Evolutionary conservation across 2,888 invertebrate genomes (phyloP), one percentile per base, ranked within the genome.

Genomic region (Trachelus iudaicus): DNA sequence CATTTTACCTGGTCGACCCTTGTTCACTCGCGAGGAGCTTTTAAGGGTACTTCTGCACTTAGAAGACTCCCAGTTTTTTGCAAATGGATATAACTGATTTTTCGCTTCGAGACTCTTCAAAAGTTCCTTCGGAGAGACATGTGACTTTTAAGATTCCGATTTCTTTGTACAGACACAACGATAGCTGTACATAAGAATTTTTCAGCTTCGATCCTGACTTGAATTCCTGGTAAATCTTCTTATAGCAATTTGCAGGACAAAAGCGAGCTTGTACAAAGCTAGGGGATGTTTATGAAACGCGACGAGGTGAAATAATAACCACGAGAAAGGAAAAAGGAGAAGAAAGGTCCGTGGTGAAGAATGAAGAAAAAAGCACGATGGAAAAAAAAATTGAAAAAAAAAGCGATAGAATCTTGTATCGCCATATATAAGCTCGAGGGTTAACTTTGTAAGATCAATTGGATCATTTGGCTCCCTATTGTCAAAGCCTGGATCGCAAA

Each of bases 181-280:
- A 56, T 23, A 23, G 23, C 56, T 23, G 56, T 56, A 56, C 23
- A 6, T 9, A 56, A 23, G 56, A 56, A 56, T 56, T 23, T 23
- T 23, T 9, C 2, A 56, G 23, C 56, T 23, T 56, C 56, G 56
- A 56, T 56, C 56, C 56, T 23, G 56, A 23, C 23, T 9, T 1
- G 56, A 56, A 23, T 23, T 9, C 9, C 79, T 77, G 75, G 80
- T 78, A 81, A 88, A 88, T 88, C 86, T 87, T 86, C 87, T 88
- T 87, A 85, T 80, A 84, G 86, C 86, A 87, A 88, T 88, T 88
- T 88, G 85, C 83, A 85, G 83, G 80, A 84, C 85, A 85, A 86
- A 88, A 85, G 85, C 85, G 81, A 79, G 82, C 82, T 78, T 78
- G 82, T 83, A 83, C 83, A 85, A 84, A 84, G 84, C 84, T 84